phyloP scores from a whole-genome alignment of 2,113 vertebrate species.

The Pionites leucogaster region DNA sequence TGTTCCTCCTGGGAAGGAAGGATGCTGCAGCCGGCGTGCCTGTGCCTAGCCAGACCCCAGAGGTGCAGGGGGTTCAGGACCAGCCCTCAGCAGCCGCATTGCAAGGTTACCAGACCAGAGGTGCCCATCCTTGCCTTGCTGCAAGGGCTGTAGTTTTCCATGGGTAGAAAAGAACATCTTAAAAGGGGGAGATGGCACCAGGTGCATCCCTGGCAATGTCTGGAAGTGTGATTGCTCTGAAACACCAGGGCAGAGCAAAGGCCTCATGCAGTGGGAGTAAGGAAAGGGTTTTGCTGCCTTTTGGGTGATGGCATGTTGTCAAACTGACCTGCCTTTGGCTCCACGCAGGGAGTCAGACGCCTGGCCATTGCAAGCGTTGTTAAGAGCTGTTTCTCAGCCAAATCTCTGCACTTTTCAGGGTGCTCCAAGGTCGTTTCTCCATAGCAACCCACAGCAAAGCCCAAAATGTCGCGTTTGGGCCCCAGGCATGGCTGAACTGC shows the following conservation, averaged over 20 bases:
- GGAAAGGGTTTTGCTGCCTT: background rate
- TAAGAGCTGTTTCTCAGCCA: background rate
- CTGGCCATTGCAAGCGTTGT: background rate
- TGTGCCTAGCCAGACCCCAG: background rate
- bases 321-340: background rate
- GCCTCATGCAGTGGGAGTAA: background rate
- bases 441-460: background rate
- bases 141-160: background rate
- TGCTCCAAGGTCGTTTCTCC: background rate
- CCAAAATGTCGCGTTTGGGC: background rate
- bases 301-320: rapidly evolving
- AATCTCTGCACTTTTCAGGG: background rate
- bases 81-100: rapidly evolving
- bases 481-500: background rate
- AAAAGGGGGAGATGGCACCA: background rate
- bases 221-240: background rate
- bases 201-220: background rate
- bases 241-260: background rate
- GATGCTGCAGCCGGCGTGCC: background rate
- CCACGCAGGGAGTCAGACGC: background rate
- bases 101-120: background rate
- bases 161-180: background rate
- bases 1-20: background rate
- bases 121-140: background rate
- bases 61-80: rapidly evolving